A percentile compares a stretch with the other conserved stretches of the same genome.
Conservation (phyloP, 2,797 vertebrate species). For the Alca torda region DNA sequence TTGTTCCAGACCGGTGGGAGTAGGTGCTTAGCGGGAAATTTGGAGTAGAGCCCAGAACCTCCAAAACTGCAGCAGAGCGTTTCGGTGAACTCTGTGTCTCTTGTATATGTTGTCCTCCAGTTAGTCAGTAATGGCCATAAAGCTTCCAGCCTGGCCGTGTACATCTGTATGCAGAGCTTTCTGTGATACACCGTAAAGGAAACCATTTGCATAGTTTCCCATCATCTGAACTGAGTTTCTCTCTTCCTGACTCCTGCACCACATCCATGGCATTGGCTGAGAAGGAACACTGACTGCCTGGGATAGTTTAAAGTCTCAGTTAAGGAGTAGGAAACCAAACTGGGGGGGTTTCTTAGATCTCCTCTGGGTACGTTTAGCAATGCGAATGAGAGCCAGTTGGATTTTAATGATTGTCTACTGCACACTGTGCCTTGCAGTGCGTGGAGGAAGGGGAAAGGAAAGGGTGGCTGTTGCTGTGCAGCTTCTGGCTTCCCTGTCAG, state of each 20-base stretch:
- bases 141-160: neutral
- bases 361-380: neutral
- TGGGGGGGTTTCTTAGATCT: neutral
- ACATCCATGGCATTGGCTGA: neutral
- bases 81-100: neutral
- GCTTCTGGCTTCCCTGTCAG: neutral
- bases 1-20: neutral
- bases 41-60: neutral
- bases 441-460: neutral
- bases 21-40: neutral
- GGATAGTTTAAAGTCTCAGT: neutral
- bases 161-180: neutral
- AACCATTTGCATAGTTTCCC: neutral
- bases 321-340: neutral
- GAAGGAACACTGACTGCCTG: neutral
- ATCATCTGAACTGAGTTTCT: neutral
- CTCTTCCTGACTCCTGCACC: neutral
- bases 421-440: fast-evolving
- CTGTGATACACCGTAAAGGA: neutral
- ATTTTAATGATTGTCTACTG: neutral
- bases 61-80: neutral
- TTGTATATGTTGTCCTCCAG: neutral
- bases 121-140: neutral
- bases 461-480: neutral
- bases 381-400: neutral